Evolutionary conservation across 53 echinoderm and acorn worm species (phyloP), one percentile per base, ranked within the genome.

Genomic region (Luidia sarsii): DNA sequence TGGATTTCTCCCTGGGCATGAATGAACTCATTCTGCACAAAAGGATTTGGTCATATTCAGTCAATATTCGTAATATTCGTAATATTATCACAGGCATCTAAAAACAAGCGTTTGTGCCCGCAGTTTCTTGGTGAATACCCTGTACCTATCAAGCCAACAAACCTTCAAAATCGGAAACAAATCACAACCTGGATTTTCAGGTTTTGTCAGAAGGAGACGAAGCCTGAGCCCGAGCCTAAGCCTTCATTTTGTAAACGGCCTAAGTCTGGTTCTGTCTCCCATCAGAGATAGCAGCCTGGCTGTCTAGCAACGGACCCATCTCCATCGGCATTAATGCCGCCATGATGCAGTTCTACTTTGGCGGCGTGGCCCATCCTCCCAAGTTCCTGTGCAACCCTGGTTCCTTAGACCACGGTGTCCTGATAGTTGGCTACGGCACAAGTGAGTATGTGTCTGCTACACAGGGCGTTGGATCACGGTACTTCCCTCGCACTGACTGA

Each of bases 311-410:
- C 53, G 95, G 95, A 15, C 97, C 97, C 55, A 97, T 97, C 37
- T 97, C 97, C 56, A 93, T 97, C 56, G 93, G 97, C 24, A 97
- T 97, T 80, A 97, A 97, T 69, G 97, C 97, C 36, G 64, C 75
- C 10, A 66, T 71, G 16, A 97, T 97, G 97, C 97, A 93, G 80
- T 97, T 97, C 77, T 97, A 97, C 89, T 81, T 91, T 14, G 93
- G 93, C 0, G 97, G 97, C 24, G 91, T 97, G 30, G 46, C 97
- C 7, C 91, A 97, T 70, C 97, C 97, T 7, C 92, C 57, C 57
- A 90, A 87, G 65, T 70, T 97, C 75, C 89, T 97, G 51, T 97
- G 97, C 69, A 85, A 70, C 39, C 97, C 97, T 11, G 24, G 62
- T 1, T 73, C 62, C 23, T 75, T 97, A 39, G 97, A 97, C 73